Conservation (phyloP, 2,888 invertebrate species). For the Smittia aterrima region DNA sequence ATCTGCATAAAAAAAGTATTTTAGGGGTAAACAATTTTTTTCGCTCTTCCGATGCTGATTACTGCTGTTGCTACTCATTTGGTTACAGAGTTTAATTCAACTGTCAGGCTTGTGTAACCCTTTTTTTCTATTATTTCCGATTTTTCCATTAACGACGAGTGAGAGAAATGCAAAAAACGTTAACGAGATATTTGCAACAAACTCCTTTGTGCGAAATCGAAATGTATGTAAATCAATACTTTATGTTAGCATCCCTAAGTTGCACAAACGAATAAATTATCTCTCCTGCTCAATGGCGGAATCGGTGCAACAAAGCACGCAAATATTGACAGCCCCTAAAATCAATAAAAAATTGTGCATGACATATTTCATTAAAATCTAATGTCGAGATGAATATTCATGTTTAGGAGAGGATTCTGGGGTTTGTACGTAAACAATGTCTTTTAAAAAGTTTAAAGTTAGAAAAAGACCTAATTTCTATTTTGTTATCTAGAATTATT, state of each 20-base stretch:
- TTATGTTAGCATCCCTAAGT: neutral
- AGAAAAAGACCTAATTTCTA: neutral
- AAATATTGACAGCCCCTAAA: conserved; percentile 38
- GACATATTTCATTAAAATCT: conserved; percentile 19
- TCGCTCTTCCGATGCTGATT: conserved; percentile 34
- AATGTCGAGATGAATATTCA: conserved; percentile 39
- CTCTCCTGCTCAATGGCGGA: conserved; percentile 28
- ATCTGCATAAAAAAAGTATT: conserved; percentile 26
- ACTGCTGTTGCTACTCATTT: conserved; percentile 39
- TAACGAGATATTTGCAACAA: conserved; percentile 26
- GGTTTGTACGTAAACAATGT: no score
- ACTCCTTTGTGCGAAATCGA: neutral
- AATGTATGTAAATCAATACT: conserved; percentile 37
- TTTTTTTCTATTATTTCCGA: conserved; percentile 8
- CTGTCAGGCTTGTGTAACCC: conserved; percentile 31
- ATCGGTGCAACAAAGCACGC: neutral
- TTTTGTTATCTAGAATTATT: no score
- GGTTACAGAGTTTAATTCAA: conserved; percentile 35
- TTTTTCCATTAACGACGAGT: neutral
- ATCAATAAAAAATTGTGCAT: conserved; percentile 38
- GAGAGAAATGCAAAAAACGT: neutral
- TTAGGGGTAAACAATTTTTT: conserved; percentile 8
- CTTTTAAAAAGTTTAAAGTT: neutral
- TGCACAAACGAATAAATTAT: conserved; percentile 29
- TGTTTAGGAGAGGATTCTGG: conserved; percentile 4